Percentiles rank a stretch among this genome's conserved stretches.
Evolutionary conservation across 1,140 invertebrate species (phyloP).

Genomic region (Lordiphosa stackelbergi): DNA sequence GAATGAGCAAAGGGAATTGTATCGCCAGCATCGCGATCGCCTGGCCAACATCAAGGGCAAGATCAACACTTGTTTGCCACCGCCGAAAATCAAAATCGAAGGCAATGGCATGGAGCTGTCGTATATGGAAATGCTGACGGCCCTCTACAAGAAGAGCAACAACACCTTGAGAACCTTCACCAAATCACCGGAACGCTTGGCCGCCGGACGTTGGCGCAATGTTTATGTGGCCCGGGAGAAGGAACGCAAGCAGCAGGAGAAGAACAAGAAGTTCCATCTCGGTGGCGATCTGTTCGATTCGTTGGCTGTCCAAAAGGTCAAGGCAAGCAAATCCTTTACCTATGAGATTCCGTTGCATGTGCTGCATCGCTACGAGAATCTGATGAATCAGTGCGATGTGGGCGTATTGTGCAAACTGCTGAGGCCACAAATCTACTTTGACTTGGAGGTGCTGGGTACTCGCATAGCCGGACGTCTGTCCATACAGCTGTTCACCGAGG

Average conservation of each 20-base stretch:
- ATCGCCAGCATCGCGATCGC: conserved; percentile 54
- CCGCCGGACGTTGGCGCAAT: conserved; percentile 51
- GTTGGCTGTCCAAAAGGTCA: conserved; percentile 19
- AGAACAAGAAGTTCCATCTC: conserved; percentile 39
- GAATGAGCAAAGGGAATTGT: conserved; percentile 56
- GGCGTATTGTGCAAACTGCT: conserved; percentile 51
- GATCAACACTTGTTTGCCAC: conserved; percentile 52
- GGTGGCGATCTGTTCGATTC: conserved; percentile 53
- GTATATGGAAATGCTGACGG: conserved; percentile 63
- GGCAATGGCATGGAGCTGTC: conserved; percentile 57
- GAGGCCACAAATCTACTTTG: conserved; percentile 59
- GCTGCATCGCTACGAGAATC: conserved; percentile 54
- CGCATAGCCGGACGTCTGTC: conserved; percentile 45
- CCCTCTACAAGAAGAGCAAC: conserved; percentile 62
- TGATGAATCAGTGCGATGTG: conserved; percentile 55
- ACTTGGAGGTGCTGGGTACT: conserved; percentile 33
- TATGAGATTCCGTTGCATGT: conserved; percentile 60
- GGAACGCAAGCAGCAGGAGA: conserved; percentile 47
- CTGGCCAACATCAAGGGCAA: conserved; percentile 58
- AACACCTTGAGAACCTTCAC: conserved; percentile 59
- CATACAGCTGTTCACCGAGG: conserved; percentile 67
- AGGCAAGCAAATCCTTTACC: conserved; percentile 26
- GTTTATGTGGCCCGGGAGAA: conserved; percentile 38
- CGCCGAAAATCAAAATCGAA: conserved; percentile 50
- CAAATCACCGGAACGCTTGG: conserved; percentile 53